phyloP scores from a whole-genome alignment of 2,888 invertebrate genomes.

The Macropis europaea region DNA sequence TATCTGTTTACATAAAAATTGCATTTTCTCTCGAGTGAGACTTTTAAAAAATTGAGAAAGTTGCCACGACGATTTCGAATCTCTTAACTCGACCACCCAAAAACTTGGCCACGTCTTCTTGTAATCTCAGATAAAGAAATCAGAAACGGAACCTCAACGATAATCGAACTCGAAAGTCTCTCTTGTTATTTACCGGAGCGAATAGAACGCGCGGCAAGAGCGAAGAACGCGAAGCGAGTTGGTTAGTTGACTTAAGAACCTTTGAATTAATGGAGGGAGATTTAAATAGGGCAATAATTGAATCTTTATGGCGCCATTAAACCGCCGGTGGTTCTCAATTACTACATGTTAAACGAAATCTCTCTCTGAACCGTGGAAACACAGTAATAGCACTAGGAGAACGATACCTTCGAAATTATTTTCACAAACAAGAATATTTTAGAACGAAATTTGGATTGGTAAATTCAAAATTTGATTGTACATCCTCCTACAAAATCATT shows the following conservation, averaged over 20 bases:
- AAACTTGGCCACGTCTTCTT: not conserved
- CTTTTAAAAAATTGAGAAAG: no score
- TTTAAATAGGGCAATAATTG: slow-evolving; percentile 35
- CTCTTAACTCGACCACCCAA: no score
- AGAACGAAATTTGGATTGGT: no score
- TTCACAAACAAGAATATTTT: no score
- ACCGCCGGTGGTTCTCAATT: slow-evolving; percentile 24
- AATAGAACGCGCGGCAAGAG: not conserved
- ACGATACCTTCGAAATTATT: no score
- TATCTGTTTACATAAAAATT: no score
- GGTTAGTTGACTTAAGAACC: slow-evolving; percentile 23
- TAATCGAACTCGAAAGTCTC: slow-evolving; percentile 11
- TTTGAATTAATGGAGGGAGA: slow-evolving; percentile 29
- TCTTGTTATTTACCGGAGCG: not conserved
- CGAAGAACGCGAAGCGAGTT: slow-evolving; percentile 19
- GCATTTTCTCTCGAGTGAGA: no score
- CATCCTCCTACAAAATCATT: no score
- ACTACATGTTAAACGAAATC: slow-evolving; percentile 18
- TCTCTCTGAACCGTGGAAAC: no score
- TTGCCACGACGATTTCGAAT: no score
- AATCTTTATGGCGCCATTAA: slow-evolving; percentile 31
- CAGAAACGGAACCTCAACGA: not conserved
- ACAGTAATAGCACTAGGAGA: no score
- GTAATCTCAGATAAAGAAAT: not conserved
- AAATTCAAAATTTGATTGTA: no score